These are phyloP conservation scores for Oegoconia quadripuncta DNA, from an alignment of 2,888 invertebrate species.

Conservation along the genomic window DNA sequence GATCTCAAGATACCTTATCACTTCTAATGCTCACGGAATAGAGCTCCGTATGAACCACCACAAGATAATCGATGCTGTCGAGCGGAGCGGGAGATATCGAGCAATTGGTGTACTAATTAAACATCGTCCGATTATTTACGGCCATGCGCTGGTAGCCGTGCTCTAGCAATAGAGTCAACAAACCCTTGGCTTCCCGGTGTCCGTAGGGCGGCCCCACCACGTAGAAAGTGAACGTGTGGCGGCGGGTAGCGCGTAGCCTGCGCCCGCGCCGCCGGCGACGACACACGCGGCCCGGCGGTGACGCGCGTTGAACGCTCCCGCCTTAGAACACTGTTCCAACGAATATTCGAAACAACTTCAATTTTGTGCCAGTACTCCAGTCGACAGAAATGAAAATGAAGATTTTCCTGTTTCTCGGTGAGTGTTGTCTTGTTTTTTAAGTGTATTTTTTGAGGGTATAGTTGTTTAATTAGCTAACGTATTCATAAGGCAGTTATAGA, in stretches of 20 bases:
- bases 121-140: conserved; percentile 16
- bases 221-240: conserved; percentile 71
- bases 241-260: conserved; percentile 30
- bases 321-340: conserved; percentile 9
- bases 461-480: not conserved
- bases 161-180: conserved; percentile 54
- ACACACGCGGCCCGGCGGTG: conserved; percentile 66
- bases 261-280: conserved; percentile 39
- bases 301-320: conserved; percentile 63
- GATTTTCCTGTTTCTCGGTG: conserved; percentile 59
- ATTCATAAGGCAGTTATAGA: not conserved
- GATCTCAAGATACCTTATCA: no score
- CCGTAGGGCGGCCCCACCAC: conserved; percentile 61
- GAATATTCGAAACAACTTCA: not conserved
- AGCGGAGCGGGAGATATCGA: not conserved
- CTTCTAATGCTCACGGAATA: no score
- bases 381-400: conserved; percentile 42
- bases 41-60: no score
- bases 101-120: not conserved
- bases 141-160: conserved; percentile 18
- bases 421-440: conserved; percentile 34
- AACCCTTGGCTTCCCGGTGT: conserved; percentile 62
- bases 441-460: conserved; percentile 17
- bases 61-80: not conserved
- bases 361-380: conserved; percentile 2